Conservation (phyloP, 2,888 invertebrate species). For the Aleiodes leptofemur region DNA sequence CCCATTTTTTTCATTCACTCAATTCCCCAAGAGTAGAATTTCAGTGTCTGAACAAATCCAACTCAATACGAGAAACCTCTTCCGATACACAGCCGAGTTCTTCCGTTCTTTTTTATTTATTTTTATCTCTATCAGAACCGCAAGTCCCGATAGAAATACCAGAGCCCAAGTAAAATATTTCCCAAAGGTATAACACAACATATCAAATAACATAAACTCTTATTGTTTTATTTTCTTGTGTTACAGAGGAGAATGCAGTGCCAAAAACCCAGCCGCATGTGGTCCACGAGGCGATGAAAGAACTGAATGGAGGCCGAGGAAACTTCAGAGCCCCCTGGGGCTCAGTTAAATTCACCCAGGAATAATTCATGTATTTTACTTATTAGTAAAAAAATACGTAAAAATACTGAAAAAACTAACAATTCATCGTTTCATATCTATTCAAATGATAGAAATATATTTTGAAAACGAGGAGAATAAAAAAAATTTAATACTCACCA, state of each 20-base stretch:
- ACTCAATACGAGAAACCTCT: constrained; percentile 30
- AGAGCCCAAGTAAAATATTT: constrained; percentile 37
- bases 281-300: constrained; percentile 69
- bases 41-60: constrained; percentile 28
- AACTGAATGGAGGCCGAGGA: constrained; percentile 74
- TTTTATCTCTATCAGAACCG: background rate
- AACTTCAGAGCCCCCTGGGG: constrained; percentile 74
- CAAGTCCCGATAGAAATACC: background rate
- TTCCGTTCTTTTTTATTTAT: background rate
- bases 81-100: constrained; percentile 24
- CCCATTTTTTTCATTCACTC: background rate
- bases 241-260: constrained; percentile 60
- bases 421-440: no score
- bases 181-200: constrained; percentile 29
- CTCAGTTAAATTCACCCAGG: constrained; percentile 65
- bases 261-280: constrained; percentile 59
- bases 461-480: background rate
- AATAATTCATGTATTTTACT: constrained; percentile 38
- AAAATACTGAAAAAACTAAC: no score
- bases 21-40: constrained; percentile 23
- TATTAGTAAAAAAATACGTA: background rate
- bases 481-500: background rate
- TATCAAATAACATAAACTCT: constrained; percentile 12
- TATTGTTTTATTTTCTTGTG: background rate
- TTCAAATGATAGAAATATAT: no score